phyloP scores from a whole-genome alignment of 2,113 vertebrate genomes.

The Chelonoidis abingdonii region DNA sequence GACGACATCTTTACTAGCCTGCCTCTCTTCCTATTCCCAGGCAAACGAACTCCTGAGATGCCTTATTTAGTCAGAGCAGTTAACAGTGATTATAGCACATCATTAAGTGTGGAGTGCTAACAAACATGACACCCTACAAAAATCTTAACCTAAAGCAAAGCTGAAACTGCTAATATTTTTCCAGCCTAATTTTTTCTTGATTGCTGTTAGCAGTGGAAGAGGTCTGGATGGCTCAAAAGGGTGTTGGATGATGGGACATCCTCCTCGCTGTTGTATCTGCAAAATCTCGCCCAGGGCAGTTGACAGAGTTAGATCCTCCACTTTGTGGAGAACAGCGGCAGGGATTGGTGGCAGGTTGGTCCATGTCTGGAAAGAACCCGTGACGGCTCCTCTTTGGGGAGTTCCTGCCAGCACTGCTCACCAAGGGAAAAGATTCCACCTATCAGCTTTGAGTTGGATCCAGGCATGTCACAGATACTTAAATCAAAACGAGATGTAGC shows the following conservation, averaged over 20 bases:
- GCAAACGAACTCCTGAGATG: constrained; percentile 1
- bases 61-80: constrained; percentile 30
- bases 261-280: background rate
- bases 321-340: background rate
- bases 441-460: background rate
- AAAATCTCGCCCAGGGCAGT: background rate
- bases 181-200: background rate
- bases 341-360: background rate
- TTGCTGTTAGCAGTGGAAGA: background rate
- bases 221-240: background rate
- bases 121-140: background rate
- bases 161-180: background rate
- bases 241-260: background rate
- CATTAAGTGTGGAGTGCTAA: background rate
- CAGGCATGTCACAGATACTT: background rate
- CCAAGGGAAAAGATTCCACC: background rate
- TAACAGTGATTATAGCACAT: background rate
- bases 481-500: background rate
- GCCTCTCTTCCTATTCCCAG: background rate
- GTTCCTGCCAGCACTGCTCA: background rate
- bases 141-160: background rate
- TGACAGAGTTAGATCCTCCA: background rate
- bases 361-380: background rate
- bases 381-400: background rate
- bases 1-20: background rate